A percentile compares a stretch with the other conserved stretches of the same genome.
Conservation (phyloP, 2,888 invertebrate species). For the Diloba caeruleocephala region DNA sequence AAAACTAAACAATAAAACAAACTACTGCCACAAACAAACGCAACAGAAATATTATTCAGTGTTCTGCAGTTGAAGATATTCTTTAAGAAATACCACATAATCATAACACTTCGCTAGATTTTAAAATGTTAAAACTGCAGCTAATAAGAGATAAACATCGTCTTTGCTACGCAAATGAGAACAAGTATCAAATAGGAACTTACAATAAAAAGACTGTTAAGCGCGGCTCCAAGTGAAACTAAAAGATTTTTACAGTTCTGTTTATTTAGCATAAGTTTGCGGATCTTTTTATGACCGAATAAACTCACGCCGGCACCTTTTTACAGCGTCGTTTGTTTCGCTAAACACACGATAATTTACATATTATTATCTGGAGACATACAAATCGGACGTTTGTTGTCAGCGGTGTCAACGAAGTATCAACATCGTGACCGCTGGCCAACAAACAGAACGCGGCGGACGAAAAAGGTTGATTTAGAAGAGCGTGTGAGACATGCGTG, state of each 20-base stretch:
- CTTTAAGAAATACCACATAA: conserved; percentile 14
- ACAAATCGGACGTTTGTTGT: conserved; percentile 59
- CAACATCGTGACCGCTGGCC: conserved; percentile 57
- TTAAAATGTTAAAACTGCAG: conserved; percentile 31
- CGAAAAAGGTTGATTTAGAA: conserved; percentile 71
- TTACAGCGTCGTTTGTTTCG: conserved; percentile 67
- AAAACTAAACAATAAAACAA: conserved; percentile 59
- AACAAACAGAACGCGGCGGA: conserved; percentile 39
- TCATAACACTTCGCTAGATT: conserved; percentile 23
- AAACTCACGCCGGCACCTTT: conserved; percentile 56
- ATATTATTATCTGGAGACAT: conserved; percentile 67
- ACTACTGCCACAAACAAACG: conserved; percentile 52
- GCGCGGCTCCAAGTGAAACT: conserved; percentile 49
- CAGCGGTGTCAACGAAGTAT: conserved; percentile 62
- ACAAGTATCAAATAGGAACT: conserved; percentile 44
- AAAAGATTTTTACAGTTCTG: conserved; percentile 51
- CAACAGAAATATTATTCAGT: conserved; percentile 31
- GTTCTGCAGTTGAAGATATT: conserved; percentile 28
- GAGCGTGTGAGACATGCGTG: conserved; percentile 72
- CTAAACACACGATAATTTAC: conserved; percentile 67
- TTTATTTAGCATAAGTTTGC: conserved; percentile 56
- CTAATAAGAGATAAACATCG: conserved; percentile 39
- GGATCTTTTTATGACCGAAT: conserved; percentile 58
- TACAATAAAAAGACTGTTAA: conserved; percentile 38
- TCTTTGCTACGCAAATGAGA: conserved; percentile 26